Evolutionary conservation across 1,140 invertebrate species (phyloP), one percentile per base, ranked within the genome.

Genomic region (Drosophila teissieri): DNA sequence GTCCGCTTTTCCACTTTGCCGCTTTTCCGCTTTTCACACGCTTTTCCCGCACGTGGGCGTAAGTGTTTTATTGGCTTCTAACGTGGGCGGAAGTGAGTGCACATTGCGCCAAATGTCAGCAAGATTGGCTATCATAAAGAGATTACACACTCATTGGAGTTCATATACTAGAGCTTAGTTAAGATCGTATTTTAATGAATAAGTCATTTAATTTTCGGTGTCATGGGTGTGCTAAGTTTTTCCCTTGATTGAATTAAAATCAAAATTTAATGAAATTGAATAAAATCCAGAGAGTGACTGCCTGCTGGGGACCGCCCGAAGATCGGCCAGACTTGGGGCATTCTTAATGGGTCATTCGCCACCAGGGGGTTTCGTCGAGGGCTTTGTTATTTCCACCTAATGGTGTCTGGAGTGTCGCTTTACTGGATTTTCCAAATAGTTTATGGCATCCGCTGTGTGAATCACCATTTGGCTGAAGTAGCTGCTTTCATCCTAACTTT

Each of bases 401-500:
- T 62, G 53, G 62, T 51, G 27, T 51, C 37, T 37, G 39, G 44
- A 34, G 39, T 68, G 64, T 68, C 64, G 60, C 46, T 27, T 15
- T 12, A 44, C 24, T 36, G 24, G 27, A 34, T 10, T 7, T 57
- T 61, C 40, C 14, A 58, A 27, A 37, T 63, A 62, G 64, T 81
- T 81, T 76, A 81, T 67, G 72, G 53, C 64, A 70, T 78, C 63
- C 69, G 70, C 55, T 19, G 19, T 75, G 46, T 81, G 79, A 81
- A 17, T 82, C 78, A 81, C 24, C 37, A 12, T 44, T 68, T 31
- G 15, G 3, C 49, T 37, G 24, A 15, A 22, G 49, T 46, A 34
- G 40, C 45, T 57, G 44, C 52, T 58, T 57, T 48, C 27, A 34
- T 37, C 15, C 45, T n/a, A 22, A 45, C 24, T 53, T 31, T 2